Conservation (phyloP, 2,113 vertebrate species). For the Atractosteus spatula region DNA sequence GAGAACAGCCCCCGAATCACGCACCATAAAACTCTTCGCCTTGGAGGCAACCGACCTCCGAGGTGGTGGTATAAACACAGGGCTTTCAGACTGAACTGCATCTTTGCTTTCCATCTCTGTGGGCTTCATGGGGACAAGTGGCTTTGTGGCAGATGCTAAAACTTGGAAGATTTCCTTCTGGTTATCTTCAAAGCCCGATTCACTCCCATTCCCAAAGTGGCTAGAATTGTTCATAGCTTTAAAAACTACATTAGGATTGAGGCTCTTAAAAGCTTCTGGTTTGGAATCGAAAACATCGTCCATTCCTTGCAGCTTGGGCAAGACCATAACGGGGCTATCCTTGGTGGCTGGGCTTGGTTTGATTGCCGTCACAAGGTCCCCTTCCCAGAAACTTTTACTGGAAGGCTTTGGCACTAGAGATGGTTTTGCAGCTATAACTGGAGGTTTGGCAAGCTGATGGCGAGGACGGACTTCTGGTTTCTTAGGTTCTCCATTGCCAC, state of each 20-base stretch:
- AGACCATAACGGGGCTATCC: slow-evolving; percentile 40
- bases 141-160: slow-evolving; percentile 63
- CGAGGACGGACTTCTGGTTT: slow-evolving; percentile 72
- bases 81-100: slow-evolving; percentile 31
- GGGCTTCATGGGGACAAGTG: slow-evolving; percentile 66
- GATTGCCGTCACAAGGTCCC: slow-evolving; percentile 50
- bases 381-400: slow-evolving; percentile 59
- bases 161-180: slow-evolving; percentile 41
- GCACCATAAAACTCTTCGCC: slow-evolving; percentile 47
- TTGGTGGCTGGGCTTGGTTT: slow-evolving; percentile 39
- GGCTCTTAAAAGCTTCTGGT: slow-evolving; percentile 77
- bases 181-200: slow-evolving; percentile 17
- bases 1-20: slow-evolving; percentile 52
- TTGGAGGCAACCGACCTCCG: slow-evolving; percentile 55
- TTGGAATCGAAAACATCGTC: slow-evolving; percentile 52
- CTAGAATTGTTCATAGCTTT: slow-evolving; percentile 52
- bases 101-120: slow-evolving; percentile 20
- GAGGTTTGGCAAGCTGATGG: slow-evolving; percentile 56
- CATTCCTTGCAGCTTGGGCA: slow-evolving; percentile 35
- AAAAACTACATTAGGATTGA: slow-evolving; percentile 55
- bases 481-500: slow-evolving; percentile 50
- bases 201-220: slow-evolving; percentile 38
- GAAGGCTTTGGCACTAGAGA: slow-evolving; percentile 63
- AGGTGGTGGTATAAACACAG: slow-evolving; percentile 39
- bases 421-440: slow-evolving; percentile 73